phyloP scores from a whole-genome alignment of 2,797 vertebrate species.

The Euthynnus affinis region DNA sequence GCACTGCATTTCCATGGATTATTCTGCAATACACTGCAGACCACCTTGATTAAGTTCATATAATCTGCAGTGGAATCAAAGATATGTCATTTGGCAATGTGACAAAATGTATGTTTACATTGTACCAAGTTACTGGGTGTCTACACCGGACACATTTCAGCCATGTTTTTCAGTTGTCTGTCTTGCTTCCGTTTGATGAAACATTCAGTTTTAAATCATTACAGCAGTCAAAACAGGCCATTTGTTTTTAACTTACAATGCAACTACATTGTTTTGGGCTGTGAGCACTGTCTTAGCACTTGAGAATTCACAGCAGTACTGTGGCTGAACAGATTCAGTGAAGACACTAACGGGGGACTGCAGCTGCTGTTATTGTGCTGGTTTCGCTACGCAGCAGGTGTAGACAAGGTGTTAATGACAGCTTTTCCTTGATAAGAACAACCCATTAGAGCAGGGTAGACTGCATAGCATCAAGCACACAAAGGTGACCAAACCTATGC shows the following conservation, averaged over 20 bases:
- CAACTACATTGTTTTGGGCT: not conserved
- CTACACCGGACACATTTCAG: not conserved
- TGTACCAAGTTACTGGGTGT: not conserved
- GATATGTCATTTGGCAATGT: not conserved
- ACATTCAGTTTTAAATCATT: not conserved
- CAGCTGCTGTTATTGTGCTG: slow-evolving; percentile 26
- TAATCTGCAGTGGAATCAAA: not conserved
- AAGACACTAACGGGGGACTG: not conserved
- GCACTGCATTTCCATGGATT: not conserved
- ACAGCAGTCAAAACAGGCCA: not conserved
- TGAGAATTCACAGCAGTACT: not conserved
- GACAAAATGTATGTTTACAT: not conserved
- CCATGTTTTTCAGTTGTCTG: not conserved
- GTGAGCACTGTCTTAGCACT: slow-evolving; percentile 13
- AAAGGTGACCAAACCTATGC: slow-evolving; percentile 46
- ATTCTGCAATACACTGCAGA: not conserved
- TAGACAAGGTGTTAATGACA: slow-evolving; percentile 41
- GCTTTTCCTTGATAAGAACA: slow-evolving; percentile 57
- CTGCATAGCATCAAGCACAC: slow-evolving; percentile 57
- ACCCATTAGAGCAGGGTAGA: slow-evolving; percentile 32
- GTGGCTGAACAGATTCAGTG: not conserved
- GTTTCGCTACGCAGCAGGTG: slow-evolving; percentile 35
- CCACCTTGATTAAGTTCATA: not conserved
- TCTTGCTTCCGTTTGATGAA: not conserved
- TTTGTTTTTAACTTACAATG: not conserved